A percentile compares a stretch with the other conserved stretches of the same genome.
These are phyloP conservation scores for Seriola quinqueradiata DNA, from an alignment of 2,113 vertebrate genomes.

Conservation along the genomic window DNA sequence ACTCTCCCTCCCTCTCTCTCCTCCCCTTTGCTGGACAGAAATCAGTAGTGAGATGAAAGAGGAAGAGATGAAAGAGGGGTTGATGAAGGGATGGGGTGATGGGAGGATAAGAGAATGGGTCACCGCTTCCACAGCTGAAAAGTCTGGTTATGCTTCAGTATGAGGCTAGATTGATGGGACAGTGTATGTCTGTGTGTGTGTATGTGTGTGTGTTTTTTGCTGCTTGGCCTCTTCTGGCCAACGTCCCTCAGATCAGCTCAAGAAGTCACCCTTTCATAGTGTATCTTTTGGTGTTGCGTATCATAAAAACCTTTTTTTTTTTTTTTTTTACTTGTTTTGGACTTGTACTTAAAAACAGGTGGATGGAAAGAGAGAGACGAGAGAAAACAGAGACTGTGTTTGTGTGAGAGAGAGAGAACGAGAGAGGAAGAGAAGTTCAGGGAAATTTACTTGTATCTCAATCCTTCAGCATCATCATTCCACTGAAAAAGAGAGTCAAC, in stretches of 20 bases:
- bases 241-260: constrained; percentile 20
- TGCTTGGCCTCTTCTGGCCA: constrained; percentile 21
- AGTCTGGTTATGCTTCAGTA: constrained; percentile 39
- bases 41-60: constrained; percentile 69
- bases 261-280: neutral
- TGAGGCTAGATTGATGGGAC: constrained; percentile 34
- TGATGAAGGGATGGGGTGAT: constrained; percentile 64
- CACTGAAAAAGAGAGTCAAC: constrained; percentile 7
- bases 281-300: neutral
- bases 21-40: constrained; percentile 45
- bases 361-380: neutral
- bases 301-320: too few species aligned
- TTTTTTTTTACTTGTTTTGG: too few species aligned
- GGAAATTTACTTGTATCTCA: neutral
- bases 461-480: constrained; percentile 9
- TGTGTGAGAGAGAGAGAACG: neutral
- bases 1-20: constrained; percentile 5
- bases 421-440: neutral
- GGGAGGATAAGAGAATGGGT: constrained; percentile 73
- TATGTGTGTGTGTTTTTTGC: constrained; percentile 9
- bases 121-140: constrained; percentile 62
- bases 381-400: neutral
- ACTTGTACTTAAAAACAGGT: neutral
- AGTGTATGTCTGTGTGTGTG: constrained; percentile 19
- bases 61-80: constrained; percentile 66